A percentile compares a stretch with the other conserved stretches of the same genome.
Evolutionary conservation across 2,888 invertebrate species (phyloP).

Genomic region (Boloria euphrosyne): DNA sequence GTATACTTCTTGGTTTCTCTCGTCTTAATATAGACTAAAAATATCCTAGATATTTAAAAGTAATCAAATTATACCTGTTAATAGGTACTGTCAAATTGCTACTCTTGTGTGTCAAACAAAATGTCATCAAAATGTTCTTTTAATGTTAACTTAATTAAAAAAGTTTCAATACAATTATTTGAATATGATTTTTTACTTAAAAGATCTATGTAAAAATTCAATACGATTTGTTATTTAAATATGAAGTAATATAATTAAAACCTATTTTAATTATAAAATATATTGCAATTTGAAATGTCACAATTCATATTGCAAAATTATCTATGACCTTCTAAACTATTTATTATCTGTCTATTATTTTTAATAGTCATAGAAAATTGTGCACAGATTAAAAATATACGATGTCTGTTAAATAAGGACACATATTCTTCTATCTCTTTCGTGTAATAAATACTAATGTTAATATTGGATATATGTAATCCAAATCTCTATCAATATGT

Average conservation of each 20-base stretch:
- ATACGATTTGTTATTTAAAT: too few species aligned
- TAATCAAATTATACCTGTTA: conserved; percentile 8
- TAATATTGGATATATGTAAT: conserved; percentile 20
- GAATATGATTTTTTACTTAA: too few species aligned
- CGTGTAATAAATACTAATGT: conserved; percentile 5
- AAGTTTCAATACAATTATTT: too few species aligned
- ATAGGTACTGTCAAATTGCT: conserved; percentile 14
- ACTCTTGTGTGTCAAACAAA: conserved; percentile 22
- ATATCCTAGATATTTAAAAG: background rate
- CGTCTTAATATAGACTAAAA: background rate
- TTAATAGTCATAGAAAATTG: conserved; percentile 9
- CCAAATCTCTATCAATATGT: conserved; percentile 28
- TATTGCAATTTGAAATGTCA: too few species aligned
- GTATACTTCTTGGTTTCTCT: background rate
- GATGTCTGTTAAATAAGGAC: background rate
- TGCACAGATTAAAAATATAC: background rate
- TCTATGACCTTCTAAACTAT: too few species aligned
- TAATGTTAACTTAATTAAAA: too few species aligned
- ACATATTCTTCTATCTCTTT: conserved; percentile 13
- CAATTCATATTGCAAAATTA: too few species aligned
- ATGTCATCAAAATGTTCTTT: background rate
- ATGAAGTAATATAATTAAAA: too few species aligned
- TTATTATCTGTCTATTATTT: too few species aligned
- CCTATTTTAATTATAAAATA: too few species aligned
- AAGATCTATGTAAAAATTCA: too few species aligned